Conservation (phyloP, 2,888 invertebrate species). For the Branchellion lobata region DNA sequence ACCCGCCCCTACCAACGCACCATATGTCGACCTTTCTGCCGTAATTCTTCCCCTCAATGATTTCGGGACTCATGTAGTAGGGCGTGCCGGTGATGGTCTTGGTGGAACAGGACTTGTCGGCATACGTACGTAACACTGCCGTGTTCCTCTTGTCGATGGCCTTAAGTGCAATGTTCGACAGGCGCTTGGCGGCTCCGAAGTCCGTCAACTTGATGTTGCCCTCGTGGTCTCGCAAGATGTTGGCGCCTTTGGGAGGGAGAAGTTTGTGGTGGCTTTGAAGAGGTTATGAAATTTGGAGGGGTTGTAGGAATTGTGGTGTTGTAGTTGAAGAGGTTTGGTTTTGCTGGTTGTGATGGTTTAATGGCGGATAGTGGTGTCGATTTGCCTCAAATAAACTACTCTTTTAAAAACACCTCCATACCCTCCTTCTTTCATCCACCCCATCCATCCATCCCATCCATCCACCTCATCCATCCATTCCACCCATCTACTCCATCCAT, state of each 20-base stretch:
- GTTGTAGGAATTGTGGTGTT: background rate
- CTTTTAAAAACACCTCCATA: too few species aligned
- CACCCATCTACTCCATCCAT: too few species aligned
- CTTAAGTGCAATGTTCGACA: conserved; percentile 60
- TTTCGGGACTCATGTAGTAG: conserved; percentile 63
- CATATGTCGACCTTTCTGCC: conserved; percentile 63
- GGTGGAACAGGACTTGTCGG: conserved; percentile 61
- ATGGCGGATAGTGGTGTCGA: background rate
- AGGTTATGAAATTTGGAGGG: background rate
- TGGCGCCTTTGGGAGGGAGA: conserved; percentile 60
- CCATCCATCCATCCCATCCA: too few species aligned
- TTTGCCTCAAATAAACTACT: background rate
- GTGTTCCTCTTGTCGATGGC: conserved; percentile 25
- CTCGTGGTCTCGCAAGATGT: conserved; percentile 62
- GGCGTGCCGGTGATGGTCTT: conserved; percentile 56
- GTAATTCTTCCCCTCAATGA: conserved; percentile 62
- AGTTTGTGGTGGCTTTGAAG: background rate
- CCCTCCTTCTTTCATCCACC: too few species aligned
- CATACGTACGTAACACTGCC: background rate
- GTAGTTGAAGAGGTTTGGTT: background rate
- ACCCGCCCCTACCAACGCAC: conserved; percentile 53
- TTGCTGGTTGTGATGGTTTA: background rate
- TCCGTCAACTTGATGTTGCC: conserved; percentile 65
- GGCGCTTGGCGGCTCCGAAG: conserved; percentile 64
- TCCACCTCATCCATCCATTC: too few species aligned